Evolutionary conservation across 2,113 vertebrate genomes (phyloP).

Genomic region (Gasterosteus aculeatus): DNA sequence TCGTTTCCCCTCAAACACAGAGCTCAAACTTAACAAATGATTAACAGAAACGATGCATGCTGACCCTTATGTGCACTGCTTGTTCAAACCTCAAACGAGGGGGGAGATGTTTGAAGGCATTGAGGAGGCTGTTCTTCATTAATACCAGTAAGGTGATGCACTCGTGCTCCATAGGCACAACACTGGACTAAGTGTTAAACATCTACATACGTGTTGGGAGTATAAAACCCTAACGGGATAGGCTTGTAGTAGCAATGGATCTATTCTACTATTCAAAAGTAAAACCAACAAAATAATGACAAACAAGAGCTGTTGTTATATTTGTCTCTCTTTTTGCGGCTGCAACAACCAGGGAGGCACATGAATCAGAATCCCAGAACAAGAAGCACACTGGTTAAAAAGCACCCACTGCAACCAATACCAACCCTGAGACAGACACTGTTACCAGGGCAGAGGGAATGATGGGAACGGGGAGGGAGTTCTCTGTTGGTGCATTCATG

Average conservation of each 20-base stretch:
- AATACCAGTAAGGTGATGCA: background rate
- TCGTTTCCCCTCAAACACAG: background rate
- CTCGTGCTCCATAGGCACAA: constrained; percentile 9
- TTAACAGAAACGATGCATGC: constrained; percentile 19
- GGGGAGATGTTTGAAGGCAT: constrained; percentile 24
- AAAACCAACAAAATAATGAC: constrained; percentile 4
- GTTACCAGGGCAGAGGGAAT: constrained; percentile 62
- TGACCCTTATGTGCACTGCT: constrained; percentile 1
- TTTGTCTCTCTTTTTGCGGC: constrained; percentile 10
- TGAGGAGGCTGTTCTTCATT: background rate
- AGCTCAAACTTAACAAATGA: constrained; percentile 12
- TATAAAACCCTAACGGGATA: background rate
- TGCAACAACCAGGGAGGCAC: constrained; percentile 43
- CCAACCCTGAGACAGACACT: constrained; percentile 70
- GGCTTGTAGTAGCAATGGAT: background rate
- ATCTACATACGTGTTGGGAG: background rate
- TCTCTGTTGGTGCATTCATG: constrained; percentile 59
- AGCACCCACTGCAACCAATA: constrained; percentile 75
- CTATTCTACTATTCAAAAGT: background rate
- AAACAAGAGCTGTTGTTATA: background rate
- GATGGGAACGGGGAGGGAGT: constrained; percentile 31
- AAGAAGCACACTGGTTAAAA: constrained; percentile 71
- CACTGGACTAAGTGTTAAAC: background rate
- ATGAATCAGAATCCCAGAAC: constrained; percentile 50
- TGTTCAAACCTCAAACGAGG: background rate